Base-by-base conservation (phyloP, 2,797 vertebrate genomes). In the Falco concolor region DNA sequence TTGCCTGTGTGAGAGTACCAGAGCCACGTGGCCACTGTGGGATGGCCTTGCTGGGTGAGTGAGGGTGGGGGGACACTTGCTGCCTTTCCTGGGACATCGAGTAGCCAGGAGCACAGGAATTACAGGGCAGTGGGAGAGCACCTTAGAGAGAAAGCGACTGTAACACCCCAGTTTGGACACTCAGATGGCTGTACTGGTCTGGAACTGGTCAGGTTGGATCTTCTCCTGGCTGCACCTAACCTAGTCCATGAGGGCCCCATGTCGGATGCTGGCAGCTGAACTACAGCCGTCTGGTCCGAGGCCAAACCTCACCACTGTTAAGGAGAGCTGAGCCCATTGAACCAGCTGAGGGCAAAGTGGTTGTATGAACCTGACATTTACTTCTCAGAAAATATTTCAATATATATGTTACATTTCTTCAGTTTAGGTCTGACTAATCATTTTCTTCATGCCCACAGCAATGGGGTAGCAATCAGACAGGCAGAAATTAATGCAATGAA, bases 341-440 rank as follows among this genome's bases (percentile, higher is more conserved):
- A 49, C 8, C 4, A 28, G 1, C 14, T 38, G 65, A 82, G 68
- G 60, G 21, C 9, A 70, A 78, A 84, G 78, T 23, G 40, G 73
- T 52, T 68, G 5, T 64, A 27, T 53, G 85, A 95, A 86, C 57
- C 28, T 68, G 54, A 75, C 34, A 23, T 8, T 76, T 74, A 69
- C 30, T 92, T 63, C 92, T 57, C 27, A 73, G 50, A 77, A 90
- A 93, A 77, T 56, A 70, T 92, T 96, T 92, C 75, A 60, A 84
- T 85, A 74, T 21, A 10, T 80, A 77, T 75, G 78, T 89, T 77
- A 65, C 47, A 75, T 91, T 94, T 91, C 17, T 74, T 82, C 75
- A 92, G 61, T 74, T 93, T 95, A 94, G 42, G 86, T 88, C 70
- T 87, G 53, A 89, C 80, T 81, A 96, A 94, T 88, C 13, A 63